These are phyloP conservation scores for Aporophyla nigra DNA, from an alignment of 2,888 invertebrate genomes.

Conservation along the genomic window DNA sequence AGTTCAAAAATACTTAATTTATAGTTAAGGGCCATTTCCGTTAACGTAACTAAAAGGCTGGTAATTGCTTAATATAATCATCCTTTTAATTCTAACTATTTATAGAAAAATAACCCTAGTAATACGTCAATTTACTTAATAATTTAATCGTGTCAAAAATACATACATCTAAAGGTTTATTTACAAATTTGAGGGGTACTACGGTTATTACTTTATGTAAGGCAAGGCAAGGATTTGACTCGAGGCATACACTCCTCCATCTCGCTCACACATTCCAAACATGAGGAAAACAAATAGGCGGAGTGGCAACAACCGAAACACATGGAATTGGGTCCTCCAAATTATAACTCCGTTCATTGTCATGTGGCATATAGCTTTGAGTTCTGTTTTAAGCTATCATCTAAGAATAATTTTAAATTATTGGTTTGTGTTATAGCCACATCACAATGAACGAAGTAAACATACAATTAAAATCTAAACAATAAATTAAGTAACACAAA, in stretches of 20 bases:
- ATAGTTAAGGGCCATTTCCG: constrained; percentile 45
- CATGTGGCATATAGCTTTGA: constrained; percentile 19
- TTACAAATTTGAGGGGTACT: constrained; percentile 57
- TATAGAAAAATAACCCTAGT: constrained; percentile 66
- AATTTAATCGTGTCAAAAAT: constrained; percentile 69
- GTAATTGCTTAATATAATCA: constrained; percentile 48
- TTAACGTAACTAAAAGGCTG: constrained; percentile 53
- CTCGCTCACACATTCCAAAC: constrained; percentile 63
- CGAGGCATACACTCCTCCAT: constrained; percentile 43
- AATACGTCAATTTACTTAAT: constrained; percentile 63
- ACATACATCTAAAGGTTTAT: constrained; percentile 70
- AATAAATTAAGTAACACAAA: constrained; percentile 89
- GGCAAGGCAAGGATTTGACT: constrained; percentile 70
- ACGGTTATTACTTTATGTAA: constrained; percentile 61
- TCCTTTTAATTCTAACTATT: constrained; percentile 51
- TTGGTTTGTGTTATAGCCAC: constrained; percentile 18
- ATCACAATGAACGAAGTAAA: constrained; percentile 45
- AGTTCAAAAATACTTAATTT: constrained; percentile 44
- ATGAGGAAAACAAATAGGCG: constrained; percentile 77
- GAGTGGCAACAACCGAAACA: constrained; percentile 79
- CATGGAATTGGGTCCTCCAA: constrained; percentile 77
- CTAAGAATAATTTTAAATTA: constrained; percentile 4
- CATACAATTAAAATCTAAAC: constrained; percentile 67
- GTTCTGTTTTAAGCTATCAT: constrained; percentile 1
- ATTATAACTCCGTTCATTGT: constrained; percentile 63